phyloP scores from a whole-genome alignment of 2,888 invertebrate genomes.

The Polydrusus pterygomalis region DNA sequence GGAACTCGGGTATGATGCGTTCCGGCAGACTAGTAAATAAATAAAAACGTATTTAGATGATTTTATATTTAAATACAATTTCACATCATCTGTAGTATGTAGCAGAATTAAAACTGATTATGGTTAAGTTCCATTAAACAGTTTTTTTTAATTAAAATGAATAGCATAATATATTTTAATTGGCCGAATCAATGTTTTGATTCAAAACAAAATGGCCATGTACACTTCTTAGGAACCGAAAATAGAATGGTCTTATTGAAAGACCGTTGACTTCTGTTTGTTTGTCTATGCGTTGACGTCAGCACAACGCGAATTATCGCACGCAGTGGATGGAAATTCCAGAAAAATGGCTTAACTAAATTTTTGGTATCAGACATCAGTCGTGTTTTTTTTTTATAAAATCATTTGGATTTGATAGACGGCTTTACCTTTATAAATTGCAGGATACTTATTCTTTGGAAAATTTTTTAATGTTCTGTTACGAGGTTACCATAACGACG shows the following conservation, averaged over 20 bases:
- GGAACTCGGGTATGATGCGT: no score
- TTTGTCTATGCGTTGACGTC: conserved; percentile 55
- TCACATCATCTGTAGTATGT: not conserved
- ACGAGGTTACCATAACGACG: not conserved
- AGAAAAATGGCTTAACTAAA: not conserved
- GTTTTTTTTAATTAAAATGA: conserved; percentile 3
- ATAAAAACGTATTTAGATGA: no score
- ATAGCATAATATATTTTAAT: conserved; percentile 24
- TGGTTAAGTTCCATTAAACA: not conserved
- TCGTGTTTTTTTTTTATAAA: not conserved
- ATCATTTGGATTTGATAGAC: not conserved
- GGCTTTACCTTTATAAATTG: no score
- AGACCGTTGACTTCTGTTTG: conserved; percentile 53
- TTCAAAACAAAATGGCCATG: conserved; percentile 41
- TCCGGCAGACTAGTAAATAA: no score
- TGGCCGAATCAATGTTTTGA: conserved; percentile 36
- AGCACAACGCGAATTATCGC: conserved; percentile 36
- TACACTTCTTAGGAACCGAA: conserved; percentile 41
- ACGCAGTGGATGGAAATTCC: conserved; percentile 32
- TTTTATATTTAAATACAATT: no score
- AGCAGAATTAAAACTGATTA: not conserved
- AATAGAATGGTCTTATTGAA: conserved; percentile 48
- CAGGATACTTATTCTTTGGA: not conserved
- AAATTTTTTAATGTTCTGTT: not conserved
- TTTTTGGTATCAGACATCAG: not conserved